Evolutionary conservation across 2,797 vertebrate species (phyloP), one percentile per base, ranked within the genome.

Genomic region (Petrocephalus sullivani): DNA sequence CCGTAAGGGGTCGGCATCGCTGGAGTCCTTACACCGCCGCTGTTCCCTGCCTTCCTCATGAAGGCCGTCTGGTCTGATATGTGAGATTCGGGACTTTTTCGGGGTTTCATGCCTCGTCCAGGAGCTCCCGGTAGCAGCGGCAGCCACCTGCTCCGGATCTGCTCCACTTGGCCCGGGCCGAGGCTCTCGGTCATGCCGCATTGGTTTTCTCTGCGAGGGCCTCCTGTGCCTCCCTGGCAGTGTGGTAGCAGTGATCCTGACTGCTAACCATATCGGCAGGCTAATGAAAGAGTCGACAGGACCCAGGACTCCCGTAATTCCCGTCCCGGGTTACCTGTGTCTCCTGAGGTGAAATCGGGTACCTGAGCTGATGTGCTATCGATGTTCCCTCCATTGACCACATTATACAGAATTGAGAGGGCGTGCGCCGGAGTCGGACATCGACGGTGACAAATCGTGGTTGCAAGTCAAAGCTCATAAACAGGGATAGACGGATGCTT

Each of bases 241-340:
- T 57, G 23, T 88, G 33, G 84, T 78, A 88, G 86, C 84, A 6
- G 41, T 37, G 58, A 56, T 28, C 56, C 56, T 60, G 83, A 61
- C 21, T 37, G 57, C 85, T 82, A 87, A 87, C 84, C 21, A 33
- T 85, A 56, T 33, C 37, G 51, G 46, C 84, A 85, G 54, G 14
- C 84, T 58, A 58, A 23, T 85, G 23, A 33, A 37, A n/a, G 84
- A 57, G 84, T 57, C 23, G 16, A 41, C 84, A 53, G 46, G 16
- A 21, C 84, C 33, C 23, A n/a, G 14, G 58, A 57, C 23, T 58
- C 19, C 23, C 57, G 21, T 37, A 85, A 85, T 85, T 85, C 49
- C 28, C 57, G 28, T 23, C 51, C 51, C 4, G 14, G 51, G 12
- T 58, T 19, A 85, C 6, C 14, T 56, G 28, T 37, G 10, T 85